Conservation (phyloP, 2,113 vertebrate genomes). For the Apistogramma diplotaenia region DNA sequence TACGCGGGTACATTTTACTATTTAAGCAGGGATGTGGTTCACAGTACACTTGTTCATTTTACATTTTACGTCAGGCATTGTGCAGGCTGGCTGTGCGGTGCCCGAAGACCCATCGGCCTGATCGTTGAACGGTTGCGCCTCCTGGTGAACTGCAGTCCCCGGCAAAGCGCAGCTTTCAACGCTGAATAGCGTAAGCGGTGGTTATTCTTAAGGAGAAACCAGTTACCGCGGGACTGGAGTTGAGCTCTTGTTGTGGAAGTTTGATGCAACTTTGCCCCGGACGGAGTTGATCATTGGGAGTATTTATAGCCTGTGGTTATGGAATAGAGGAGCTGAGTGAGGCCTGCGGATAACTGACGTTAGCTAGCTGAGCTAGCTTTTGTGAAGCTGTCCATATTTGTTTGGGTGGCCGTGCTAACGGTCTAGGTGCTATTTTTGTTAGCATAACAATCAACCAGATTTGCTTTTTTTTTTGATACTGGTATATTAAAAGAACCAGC, state of each 20-base stretch:
- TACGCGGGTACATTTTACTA: accelerated
- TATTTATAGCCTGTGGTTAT: constrained; percentile 34
- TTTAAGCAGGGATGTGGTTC: neutral
- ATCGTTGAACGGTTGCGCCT: constrained; percentile 46
- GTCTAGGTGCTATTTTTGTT: constrained; percentile 52
- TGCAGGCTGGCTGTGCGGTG: constrained; percentile 73
- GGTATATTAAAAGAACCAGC: neutral
- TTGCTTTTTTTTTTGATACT: constrained; percentile 38
- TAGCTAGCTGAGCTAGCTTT: constrained; percentile 52
- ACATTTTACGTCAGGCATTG: constrained; percentile 70
- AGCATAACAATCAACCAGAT: constrained; percentile 47
- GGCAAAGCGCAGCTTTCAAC: constrained; percentile 24
- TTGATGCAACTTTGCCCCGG: constrained; percentile 21
- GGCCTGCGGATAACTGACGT: constrained; percentile 44
- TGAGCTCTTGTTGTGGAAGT: neutral
- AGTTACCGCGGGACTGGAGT: neutral
- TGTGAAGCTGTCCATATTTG: constrained; percentile 23
- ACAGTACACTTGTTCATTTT: neutral
- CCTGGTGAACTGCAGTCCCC: constrained; percentile 47
- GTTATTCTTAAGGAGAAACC: constrained; percentile 44
- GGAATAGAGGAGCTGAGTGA: constrained; percentile 42
- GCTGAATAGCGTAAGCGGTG: neutral
- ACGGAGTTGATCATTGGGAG: neutral
- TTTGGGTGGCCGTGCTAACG: constrained; percentile 54
- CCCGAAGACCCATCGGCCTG: constrained; percentile 64